A percentile compares a stretch with the other conserved stretches of the same genome.
Conservation (phyloP, 2,888 invertebrate species). For the Caenorhabditis macrosperma region DNA sequence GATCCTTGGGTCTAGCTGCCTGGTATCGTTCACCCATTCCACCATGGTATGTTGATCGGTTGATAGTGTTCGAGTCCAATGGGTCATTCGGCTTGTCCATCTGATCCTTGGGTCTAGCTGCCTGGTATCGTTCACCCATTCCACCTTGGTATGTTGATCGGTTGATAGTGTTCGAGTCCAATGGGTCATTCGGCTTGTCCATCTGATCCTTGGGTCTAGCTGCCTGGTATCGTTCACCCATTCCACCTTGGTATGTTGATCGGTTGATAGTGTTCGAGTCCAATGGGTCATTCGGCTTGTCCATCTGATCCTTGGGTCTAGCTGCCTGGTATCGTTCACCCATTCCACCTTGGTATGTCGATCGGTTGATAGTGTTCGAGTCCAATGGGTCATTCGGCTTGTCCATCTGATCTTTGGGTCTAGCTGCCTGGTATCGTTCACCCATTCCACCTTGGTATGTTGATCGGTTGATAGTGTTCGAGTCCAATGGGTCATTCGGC, state of each 20-base stretch:
- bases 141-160: slow-evolving; percentile 38
- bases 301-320: slow-evolving; percentile 16
- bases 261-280: slow-evolving; percentile 27
- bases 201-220: slow-evolving; percentile 23
- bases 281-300: slow-evolving; percentile 6
- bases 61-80: slow-evolving; percentile 19
- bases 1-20: slow-evolving; percentile 25
- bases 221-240: slow-evolving; percentile 24
- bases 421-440: slow-evolving; percentile 16
- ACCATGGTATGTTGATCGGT: slow-evolving; percentile 27
- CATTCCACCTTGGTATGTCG: slow-evolving; percentile 31
- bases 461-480: slow-evolving; percentile 20
- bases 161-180: slow-evolving; percentile 39
- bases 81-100: slow-evolving; percentile 14
- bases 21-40: slow-evolving; percentile 23
- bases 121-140: slow-evolving; percentile 18
- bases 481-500: slow-evolving; percentile 10
- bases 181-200: slow-evolving; percentile 20
- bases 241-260: slow-evolving; percentile 27
- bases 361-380: slow-evolving; percentile 32
- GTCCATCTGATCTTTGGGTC: slow-evolving; percentile 30
- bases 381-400: slow-evolving; percentile 25
- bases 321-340: slow-evolving; percentile 24
- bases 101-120: slow-evolving; percentile 15
- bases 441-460: slow-evolving; percentile 34